Conservation (phyloP, 1,140 invertebrate species). For the Solenopsis fugax region DNA sequence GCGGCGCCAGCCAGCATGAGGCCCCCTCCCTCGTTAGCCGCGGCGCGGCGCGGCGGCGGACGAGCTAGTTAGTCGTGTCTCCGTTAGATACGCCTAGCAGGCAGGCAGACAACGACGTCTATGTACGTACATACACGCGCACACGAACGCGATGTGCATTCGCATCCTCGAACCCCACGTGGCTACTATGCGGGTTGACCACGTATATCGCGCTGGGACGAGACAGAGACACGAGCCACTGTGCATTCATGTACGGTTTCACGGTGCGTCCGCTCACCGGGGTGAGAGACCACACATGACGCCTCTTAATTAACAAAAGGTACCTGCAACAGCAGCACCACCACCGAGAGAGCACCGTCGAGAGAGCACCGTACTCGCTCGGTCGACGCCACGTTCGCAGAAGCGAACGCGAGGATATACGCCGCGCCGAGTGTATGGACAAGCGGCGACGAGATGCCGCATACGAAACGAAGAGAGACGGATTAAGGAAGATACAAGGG, state of each 20-base stretch:
- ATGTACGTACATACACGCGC: not conserved
- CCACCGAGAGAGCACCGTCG: constrained; percentile 42
- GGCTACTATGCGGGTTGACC: constrained; percentile 65
- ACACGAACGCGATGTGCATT: not conserved
- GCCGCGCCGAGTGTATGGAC: not conserved
- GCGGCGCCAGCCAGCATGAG: constrained; percentile 63
- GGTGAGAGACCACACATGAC: constrained; percentile 81
- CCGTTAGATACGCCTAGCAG: constrained; percentile 61
- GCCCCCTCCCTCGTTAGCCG: constrained; percentile 64
- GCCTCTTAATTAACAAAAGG: constrained; percentile 84
- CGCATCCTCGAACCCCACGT: constrained; percentile 54
- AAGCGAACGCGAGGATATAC: not conserved
- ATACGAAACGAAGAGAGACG: constrained; percentile 64
- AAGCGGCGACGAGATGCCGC: constrained; percentile 12
- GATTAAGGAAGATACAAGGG: constrained; percentile 73
- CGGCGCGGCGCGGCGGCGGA: not conserved
- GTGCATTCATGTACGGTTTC: constrained; percentile 68
- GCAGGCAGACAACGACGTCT: constrained; percentile 17
- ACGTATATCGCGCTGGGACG: constrained; percentile 67
- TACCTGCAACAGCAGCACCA: constrained; percentile 74
- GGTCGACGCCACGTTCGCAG: constrained; percentile 24
- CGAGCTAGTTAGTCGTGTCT: constrained; percentile 71
- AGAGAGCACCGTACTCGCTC: not conserved
- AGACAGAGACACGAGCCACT: constrained; percentile 58
- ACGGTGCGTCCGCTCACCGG: constrained; percentile 48